These are phyloP conservation scores for Cynopterus brachyotis DNA, from an alignment of 2,113 vertebrate genomes.

Conservation along the genomic window DNA sequence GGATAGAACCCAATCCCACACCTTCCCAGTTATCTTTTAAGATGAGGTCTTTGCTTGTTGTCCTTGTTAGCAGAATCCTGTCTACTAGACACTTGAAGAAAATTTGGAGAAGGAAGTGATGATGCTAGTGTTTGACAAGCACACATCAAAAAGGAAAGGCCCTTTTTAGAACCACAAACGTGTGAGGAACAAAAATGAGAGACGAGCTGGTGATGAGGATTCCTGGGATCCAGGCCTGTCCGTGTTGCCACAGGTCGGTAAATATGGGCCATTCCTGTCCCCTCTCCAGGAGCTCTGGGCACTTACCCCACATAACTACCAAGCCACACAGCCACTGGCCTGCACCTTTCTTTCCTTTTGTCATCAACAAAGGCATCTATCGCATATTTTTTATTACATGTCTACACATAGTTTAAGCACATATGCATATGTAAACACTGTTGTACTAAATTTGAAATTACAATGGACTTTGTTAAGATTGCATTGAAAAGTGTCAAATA, in stretches of 20 bases:
- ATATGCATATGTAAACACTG: background rate
- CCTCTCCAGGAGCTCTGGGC: too few relatives aligned
- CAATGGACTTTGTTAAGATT: background rate
- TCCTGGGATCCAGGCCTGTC: background rate
- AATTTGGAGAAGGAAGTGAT: background rate
- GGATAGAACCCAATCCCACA: background rate
- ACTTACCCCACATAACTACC: background rate
- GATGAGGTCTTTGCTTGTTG: slow-evolving; percentile 32
- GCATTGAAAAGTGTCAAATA: background rate
- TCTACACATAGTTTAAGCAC: background rate
- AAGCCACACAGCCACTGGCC: background rate
- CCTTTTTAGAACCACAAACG: too few relatives aligned
- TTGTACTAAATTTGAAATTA: background rate
- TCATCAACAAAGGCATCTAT: background rate
- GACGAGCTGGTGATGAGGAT: background rate
- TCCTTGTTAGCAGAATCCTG: background rate
- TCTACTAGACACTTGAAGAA: background rate
- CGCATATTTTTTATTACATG: background rate
- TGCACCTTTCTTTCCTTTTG: too few relatives aligned
- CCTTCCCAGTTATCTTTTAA: background rate
- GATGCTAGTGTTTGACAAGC: background rate
- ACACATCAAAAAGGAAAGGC: background rate
- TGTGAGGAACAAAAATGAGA: background rate
- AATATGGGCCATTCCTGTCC: background rate
- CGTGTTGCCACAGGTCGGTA: background rate